These are phyloP conservation scores for Eonycteris spelaea DNA, from an alignment of 2,113 vertebrate genomes.

Conservation along the genomic window DNA sequence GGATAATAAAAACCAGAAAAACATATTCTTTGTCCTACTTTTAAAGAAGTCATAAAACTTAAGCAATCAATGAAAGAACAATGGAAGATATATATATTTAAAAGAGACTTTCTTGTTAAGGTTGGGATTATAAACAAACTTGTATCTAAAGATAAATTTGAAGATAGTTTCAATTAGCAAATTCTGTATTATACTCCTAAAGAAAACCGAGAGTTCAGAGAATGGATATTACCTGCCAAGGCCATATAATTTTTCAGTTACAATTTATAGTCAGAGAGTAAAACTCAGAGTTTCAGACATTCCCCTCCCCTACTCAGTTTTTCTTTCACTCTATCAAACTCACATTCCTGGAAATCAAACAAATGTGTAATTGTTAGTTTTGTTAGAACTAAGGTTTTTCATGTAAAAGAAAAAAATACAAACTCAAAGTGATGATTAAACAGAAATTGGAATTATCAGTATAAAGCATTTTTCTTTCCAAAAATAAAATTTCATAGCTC, in stretches of 20 bases:
- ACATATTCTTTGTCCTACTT: not conserved
- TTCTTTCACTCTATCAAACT: not conserved
- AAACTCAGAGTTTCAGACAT: not conserved
- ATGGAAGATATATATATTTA: not conserved
- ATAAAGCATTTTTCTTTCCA: not conserved
- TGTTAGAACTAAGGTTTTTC: not conserved
- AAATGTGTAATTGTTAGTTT: not conserved
- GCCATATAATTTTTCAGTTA: not conserved
- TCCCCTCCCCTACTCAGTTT: not conserved
- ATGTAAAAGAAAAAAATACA: not conserved
- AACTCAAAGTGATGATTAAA: conserved; percentile 4
- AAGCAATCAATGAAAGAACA: not conserved
- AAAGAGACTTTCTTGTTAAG: conserved; percentile 17
- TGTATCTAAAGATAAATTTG: not conserved
- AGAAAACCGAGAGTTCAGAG: not conserved
- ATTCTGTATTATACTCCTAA: not conserved
- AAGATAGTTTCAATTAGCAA: not conserved
- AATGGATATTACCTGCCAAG: not conserved
- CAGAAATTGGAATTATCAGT: not conserved
- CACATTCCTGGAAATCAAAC: not conserved
- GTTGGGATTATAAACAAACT: conserved; percentile 6
- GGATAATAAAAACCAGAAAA: not conserved
- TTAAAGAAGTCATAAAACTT: not conserved
- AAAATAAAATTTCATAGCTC: conserved; percentile 22
- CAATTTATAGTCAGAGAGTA: not conserved